These are phyloP conservation scores for Galerucella nymphaeae DNA, from an alignment of 2,888 invertebrate genomes.

Conservation along the genomic window DNA sequence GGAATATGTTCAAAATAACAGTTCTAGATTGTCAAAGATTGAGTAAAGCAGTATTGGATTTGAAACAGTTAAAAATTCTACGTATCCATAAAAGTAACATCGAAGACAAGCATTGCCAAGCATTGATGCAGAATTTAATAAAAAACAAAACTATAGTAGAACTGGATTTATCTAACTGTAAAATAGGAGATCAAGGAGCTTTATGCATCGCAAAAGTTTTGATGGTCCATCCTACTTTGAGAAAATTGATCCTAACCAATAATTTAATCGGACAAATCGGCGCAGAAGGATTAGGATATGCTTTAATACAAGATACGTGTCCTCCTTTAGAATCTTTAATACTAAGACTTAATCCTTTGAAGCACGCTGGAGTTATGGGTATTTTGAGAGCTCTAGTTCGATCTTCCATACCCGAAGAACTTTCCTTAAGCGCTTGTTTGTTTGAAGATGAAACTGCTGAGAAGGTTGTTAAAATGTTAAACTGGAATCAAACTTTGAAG, in stretches of 20 bases:
- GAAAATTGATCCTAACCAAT: conserved; percentile 68
- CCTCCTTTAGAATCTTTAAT: conserved; percentile 63
- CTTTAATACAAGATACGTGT: conserved; percentile 50
- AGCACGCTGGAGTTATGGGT: conserved; percentile 70
- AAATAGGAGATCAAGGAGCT: conserved; percentile 72
- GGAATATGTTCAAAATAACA: conserved; percentile 73
- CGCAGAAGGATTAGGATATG: conserved; percentile 57
- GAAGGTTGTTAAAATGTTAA: conserved; percentile 68
- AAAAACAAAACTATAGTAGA: conserved; percentile 65
- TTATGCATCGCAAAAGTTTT: conserved; percentile 72
- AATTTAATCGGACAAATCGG: conserved; percentile 53
- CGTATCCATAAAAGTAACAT: conserved; percentile 72
- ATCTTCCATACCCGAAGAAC: conserved; percentile 68
- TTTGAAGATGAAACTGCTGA: conserved; percentile 68
- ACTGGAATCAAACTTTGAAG: conserved; percentile 68
- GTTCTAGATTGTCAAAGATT: conserved; percentile 70
- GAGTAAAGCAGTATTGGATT: conserved; percentile 62
- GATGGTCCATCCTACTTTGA: conserved; percentile 65
- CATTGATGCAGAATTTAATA: conserved; percentile 66
- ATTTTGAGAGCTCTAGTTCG: conserved; percentile 71
- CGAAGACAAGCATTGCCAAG: conserved; percentile 70
- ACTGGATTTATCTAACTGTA: conserved; percentile 75
- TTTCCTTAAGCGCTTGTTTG: conserved; percentile 70
- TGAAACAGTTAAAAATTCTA: conserved; percentile 67
- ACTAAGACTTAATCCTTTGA: conserved; percentile 73